Percentiles rank a stretch among this genome's conserved stretches.
Conservation (phyloP, 2,113 vertebrate species). For the Antechinus flavipes region DNA sequence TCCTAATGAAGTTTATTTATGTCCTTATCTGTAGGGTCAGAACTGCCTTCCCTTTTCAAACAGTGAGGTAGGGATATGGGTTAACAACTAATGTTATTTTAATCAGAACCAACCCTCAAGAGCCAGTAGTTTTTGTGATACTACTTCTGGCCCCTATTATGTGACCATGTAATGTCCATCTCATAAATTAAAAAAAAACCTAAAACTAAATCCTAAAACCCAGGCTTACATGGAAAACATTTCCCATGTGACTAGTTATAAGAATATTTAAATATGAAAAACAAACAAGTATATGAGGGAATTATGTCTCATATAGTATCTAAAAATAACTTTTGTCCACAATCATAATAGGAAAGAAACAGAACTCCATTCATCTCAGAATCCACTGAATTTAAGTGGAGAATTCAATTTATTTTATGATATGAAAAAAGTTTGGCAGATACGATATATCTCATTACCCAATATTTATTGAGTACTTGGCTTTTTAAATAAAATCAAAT, state of each 20-base stretch:
- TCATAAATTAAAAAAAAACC: not conserved
- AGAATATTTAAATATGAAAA: no score
- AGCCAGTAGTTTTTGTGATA: not conserved
- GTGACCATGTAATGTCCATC: not conserved
- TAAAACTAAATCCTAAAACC: no score
- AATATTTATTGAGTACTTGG: not conserved
- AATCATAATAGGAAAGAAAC: not conserved
- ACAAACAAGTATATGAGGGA: no score
- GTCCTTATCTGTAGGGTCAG: not conserved
- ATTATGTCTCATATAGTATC: not conserved
- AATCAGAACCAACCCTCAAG: not conserved
- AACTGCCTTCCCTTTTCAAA: not conserved
- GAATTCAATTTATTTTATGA: not conserved
- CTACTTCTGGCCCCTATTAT: not conserved
- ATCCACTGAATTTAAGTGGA: not conserved
- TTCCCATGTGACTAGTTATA: no score
- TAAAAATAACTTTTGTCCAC: not conserved
- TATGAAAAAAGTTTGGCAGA: not conserved
- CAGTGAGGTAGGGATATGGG: not conserved
- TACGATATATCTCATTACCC: not conserved
- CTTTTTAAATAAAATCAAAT: not conserved
- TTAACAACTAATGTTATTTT: not conserved
- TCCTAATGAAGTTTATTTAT: not conserved
- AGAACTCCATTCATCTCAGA: not conserved
- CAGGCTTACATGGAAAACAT: no score